Base-by-base conservation (phyloP, 1,140 invertebrate species). In the Armadillidium nasatum region DNA sequence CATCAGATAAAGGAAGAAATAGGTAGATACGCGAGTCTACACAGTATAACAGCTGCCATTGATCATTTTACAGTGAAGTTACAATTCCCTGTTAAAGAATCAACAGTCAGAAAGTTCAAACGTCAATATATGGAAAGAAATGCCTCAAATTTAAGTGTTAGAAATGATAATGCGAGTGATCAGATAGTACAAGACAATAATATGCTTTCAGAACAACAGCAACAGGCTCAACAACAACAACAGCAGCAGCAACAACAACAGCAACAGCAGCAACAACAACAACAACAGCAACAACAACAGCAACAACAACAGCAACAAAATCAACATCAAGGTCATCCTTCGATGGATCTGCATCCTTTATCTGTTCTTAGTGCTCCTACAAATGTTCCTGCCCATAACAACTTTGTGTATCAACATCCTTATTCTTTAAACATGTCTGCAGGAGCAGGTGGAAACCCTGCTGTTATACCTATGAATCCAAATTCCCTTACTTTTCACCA, bases 1-100 rank as follows among this genome's bases (percentile, higher is more conserved):
- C 50, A 75, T 11, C 79, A 83, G 73, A 80, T 84, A 67, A 84
- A 84, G 74, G 82, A 84, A 72, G 83, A 84, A 70, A 84, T 85
- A 74, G 84, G 84, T 2, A 73, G 79, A 15, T 83, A 83, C 79
- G 83, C 84, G 10, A 78, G 77, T 75, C 76, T 82, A 19, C 79
- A 80, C 80, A 82, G 82, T 21, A 79, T 84, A 60, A 75, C 66
- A 22, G 78, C 81, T 3, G 81, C 84, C 15, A 79, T 85, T 23
- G 78, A 83, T 19, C 81, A 83, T 80, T 85, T 82, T 72, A 75
- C 81, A 7, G 80, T 83, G 71, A 84, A 84, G 72, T 76, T 84
- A 10, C 81, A 83, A 43, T 82, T 83, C 66, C n/a, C 78, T 23
- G 73, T 84, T 1, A 84, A 83, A 78, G 83, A 84, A 78, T 81